Percentiles rank a stretch among this genome's conserved stretches.
Evolutionary conservation across 2,113 vertebrate genomes (phyloP).

Genomic region (Colossoma macropomum): DNA sequence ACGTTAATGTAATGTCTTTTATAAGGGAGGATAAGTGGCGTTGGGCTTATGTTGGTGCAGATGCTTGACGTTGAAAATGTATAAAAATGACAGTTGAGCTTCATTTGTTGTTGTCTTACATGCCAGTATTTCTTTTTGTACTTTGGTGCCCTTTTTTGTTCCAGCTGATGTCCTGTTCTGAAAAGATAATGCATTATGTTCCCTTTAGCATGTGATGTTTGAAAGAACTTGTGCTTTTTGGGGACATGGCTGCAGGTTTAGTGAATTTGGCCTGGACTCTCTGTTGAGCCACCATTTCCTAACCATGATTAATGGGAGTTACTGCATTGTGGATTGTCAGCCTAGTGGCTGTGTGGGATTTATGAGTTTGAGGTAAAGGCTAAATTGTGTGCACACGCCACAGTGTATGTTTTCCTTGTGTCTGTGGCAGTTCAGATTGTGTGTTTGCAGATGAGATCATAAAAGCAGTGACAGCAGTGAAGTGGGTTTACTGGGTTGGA

Average conservation of each 20-base stretch:
- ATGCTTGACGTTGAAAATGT: no score
- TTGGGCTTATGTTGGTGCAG: no score
- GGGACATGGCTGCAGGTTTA: neutral
- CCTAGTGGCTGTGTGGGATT: neutral
- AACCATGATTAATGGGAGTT: constrained; percentile 1
- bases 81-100: no score
- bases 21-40: neutral
- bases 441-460: constrained; percentile 31
- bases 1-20: neutral
- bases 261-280: neutral
- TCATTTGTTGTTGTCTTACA: no score
- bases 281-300: neutral
- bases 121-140: no score
- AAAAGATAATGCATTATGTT: neutral
- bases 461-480: neutral
- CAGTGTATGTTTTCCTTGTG: neutral
- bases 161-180: no score
- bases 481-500: neutral
- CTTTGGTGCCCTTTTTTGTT: no score
- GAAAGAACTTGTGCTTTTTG: neutral
- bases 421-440: constrained; percentile 8
- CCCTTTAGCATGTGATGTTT: neutral
- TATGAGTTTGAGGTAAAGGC: neutral
- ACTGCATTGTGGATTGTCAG: neutral
- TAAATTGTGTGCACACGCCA: neutral